Percentiles rank a stretch among this genome's conserved stretches.
These are phyloP conservation scores for Aplidium turbinatum DNA, from an alignment of 23 tunicate genomes.

Conservation along the genomic window DNA sequence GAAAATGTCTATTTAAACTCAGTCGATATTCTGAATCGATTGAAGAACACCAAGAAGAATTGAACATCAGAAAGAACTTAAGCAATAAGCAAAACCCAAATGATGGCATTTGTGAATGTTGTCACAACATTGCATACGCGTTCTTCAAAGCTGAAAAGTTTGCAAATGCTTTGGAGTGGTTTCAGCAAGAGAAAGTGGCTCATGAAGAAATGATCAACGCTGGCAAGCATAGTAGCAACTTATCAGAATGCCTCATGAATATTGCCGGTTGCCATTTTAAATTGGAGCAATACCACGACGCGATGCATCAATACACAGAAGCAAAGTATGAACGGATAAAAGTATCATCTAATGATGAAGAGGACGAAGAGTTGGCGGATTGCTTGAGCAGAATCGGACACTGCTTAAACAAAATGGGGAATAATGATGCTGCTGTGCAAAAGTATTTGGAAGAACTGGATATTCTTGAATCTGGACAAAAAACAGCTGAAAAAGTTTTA, in stretches of 20 bases:
- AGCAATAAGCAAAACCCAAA: too few species aligned
- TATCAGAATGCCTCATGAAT: conserved; percentile 14
- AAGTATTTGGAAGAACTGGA: conserved; percentile 7
- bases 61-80: neutral
- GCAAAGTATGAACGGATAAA: conserved; percentile 9
- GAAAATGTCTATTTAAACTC: conserved; percentile 14
- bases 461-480: neutral
- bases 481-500: neutral
- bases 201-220: neutral
- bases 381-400: conserved; percentile 25
- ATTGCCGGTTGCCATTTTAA: conserved; percentile 25
- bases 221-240: neutral
- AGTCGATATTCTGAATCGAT: neutral
- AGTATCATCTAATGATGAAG: neutral
- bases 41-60: conserved; percentile 3
- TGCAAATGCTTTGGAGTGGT: conserved; percentile 5
- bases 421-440: neutral
- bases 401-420: neutral
- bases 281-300: conserved; percentile 1
- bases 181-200: neutral
- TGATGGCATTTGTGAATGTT: neutral
- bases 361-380: neutral
- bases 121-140: conserved; percentile 5
- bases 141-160: neutral
- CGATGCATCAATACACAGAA: neutral